Conservation (phyloP, 2,888 invertebrate genomes). For the Lycaena phlaeas region DNA sequence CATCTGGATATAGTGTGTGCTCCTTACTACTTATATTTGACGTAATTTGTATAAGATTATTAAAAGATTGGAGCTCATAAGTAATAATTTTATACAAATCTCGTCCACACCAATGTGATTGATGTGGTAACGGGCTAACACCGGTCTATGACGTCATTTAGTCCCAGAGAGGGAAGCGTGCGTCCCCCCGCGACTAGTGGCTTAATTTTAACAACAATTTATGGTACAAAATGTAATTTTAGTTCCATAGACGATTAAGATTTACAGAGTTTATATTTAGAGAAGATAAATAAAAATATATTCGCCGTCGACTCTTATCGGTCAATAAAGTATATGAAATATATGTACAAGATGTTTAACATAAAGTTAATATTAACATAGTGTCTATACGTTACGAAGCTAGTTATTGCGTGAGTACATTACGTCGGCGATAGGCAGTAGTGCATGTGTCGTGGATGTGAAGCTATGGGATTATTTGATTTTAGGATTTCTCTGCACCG, state of each 20-base stretch:
- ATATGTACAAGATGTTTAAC: slow-evolving; percentile 36
- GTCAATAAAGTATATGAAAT: slow-evolving; percentile 33
- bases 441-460: slow-evolving; percentile 26
- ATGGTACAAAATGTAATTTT: slow-evolving; percentile 69
- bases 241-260: slow-evolving; percentile 65
- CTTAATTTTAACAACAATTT: slow-evolving; percentile 57
- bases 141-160: background rate
- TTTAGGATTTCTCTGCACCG: slow-evolving; percentile 26
- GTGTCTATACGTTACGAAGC: slow-evolving; percentile 39
- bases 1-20: too few species aligned
- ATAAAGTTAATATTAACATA: slow-evolving; percentile 39
- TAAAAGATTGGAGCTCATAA: too few species aligned
- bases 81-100: too few species aligned
- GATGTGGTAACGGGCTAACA: background rate
- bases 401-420: slow-evolving; percentile 39
- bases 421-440: slow-evolving; percentile 37
- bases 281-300: slow-evolving; percentile 38
- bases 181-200: slow-evolving; percentile 38
- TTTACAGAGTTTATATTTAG: slow-evolving; percentile 64
- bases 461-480: slow-evolving; percentile 25
- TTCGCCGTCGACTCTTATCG: slow-evolving; percentile 22
- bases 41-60: too few species aligned
- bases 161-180: too few species aligned
- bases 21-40: too few species aligned
- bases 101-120: background rate